These are phyloP conservation scores for Anguilla anguilla DNA, from an alignment of 2,797 vertebrate genomes.

Conservation along the genomic window DNA sequence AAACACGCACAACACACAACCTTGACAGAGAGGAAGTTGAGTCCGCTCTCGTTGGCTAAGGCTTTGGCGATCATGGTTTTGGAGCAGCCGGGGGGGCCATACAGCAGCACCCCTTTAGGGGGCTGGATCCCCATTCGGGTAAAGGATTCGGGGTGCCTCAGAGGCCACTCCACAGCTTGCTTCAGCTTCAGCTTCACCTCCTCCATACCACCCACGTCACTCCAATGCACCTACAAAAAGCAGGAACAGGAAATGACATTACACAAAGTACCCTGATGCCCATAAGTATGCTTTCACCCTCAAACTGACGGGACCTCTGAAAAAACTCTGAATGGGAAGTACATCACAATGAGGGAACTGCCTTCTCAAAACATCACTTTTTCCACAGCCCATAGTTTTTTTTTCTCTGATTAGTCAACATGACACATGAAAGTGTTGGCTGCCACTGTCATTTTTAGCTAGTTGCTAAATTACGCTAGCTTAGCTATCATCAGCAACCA, in stretches of 20 bases:
- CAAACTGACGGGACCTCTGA: neutral
- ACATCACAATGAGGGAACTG: no score
- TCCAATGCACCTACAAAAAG: slow-evolving; percentile 83
- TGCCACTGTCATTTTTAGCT: no score
- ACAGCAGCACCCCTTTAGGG: slow-evolving; percentile 91
- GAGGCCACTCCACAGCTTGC: slow-evolving; percentile 95
- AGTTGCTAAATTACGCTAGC: no score
- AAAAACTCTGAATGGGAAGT: neutral
- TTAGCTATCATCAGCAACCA: no score
- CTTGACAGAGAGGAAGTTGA: slow-evolving; percentile 95
- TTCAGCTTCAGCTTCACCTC: slow-evolving; percentile 91
- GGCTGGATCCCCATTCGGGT: slow-evolving; percentile 88
- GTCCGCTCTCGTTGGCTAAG: slow-evolving; percentile 89
- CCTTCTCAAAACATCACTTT: no score
- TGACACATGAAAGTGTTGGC: no score
- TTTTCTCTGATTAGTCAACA: no score
- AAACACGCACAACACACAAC: slow-evolving; percentile 55
- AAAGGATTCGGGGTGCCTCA: slow-evolving; percentile 90
- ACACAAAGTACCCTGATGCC: neutral
- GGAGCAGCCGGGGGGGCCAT: slow-evolving; percentile 94
- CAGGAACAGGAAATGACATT: neutral
- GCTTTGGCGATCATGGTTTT: slow-evolving; percentile 99
- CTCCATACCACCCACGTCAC: slow-evolving; percentile 93
- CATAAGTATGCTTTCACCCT: neutral
- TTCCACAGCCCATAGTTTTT: no score